phyloP scores from a whole-genome alignment of 2,888 invertebrate genomes.

The Bellardia bayeri region DNA sequence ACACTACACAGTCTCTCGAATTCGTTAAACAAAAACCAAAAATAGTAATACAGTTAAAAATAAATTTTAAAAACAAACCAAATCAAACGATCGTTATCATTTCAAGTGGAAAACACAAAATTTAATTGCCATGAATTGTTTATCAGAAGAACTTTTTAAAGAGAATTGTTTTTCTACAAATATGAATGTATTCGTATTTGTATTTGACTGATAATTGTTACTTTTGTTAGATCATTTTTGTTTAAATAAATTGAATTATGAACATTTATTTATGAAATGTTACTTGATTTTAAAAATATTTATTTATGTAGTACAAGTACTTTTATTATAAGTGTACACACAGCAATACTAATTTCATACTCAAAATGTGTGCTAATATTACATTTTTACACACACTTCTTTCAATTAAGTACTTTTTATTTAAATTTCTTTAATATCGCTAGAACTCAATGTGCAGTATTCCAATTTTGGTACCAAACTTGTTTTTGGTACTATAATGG shows the following conservation, averaged over 20 bases:
- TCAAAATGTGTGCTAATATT: no score
- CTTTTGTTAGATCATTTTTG: not conserved
- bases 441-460: not conserved
- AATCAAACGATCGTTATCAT: constrained; percentile 55
- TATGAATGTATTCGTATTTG: not conserved
- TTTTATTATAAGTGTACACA: not conserved
- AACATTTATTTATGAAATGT: not conserved
- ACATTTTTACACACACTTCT: no score
- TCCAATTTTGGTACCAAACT: not conserved
- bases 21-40: not conserved
- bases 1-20: not conserved
- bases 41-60: constrained; percentile 25
- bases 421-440: no score
- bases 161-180: not conserved
- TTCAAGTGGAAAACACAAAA: constrained; percentile 53
- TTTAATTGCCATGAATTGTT: constrained; percentile 49
- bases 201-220: not conserved
- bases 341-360: no score
- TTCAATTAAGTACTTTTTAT: no score
- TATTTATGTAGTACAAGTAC: not conserved
- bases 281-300: not conserved
- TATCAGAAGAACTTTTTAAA: constrained; percentile 25
- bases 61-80: not conserved
- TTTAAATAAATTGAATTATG: not conserved
- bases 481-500: not conserved